Base-by-base conservation (phyloP, 2,113 vertebrate species). In the Meriones unguiculatus region DNA sequence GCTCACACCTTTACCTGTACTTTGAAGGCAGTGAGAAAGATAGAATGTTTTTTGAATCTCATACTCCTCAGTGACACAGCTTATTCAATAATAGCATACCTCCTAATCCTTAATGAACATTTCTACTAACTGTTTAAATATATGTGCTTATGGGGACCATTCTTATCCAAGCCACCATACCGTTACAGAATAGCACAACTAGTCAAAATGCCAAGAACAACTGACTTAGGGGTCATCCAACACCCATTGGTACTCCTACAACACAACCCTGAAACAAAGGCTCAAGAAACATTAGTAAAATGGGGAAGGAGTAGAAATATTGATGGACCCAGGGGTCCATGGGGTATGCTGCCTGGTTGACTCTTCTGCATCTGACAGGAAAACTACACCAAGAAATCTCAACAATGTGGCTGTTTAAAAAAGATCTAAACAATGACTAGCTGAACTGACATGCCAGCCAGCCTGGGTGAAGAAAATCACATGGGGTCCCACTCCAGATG, bases 401-500 rank as follows among this genome's bases (percentile, higher is more conserved):
- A 35, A 54, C 50, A 35, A 52, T 54, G 35, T 35, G 50, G 1
- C 30, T 54, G 50, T 8, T 80, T 80, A 80, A 80, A 35, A 1
- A 78, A 78, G 7, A 52, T 30, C 28, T 18, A 54, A 78, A 78
- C 3, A 54, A 54, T 80, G 8, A 80, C 50, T 32, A 10, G 3
- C 50, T 14, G 12, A 62, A 41, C 1, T 62, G 13, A 64, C n/a
- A 6, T 84, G 7, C 20, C 80, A 41, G n/a, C 1, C 62, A 41
- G n/a, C 1, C 62, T 10, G 22, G 6, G 15, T 41, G 12, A 62
- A 82, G n/a, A 82, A 38, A 38, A n/a, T 24, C 20, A 38, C 24
- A 41, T 50, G 1, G 35, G 35, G 10, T 1, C 24, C 25, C 1
- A 13, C 3, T 5, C 13, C 24, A 38, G 22, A 15, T 38, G n/a